phyloP scores from a whole-genome alignment of 92 coral and sea anemone species.

The Palythoa caribaeorum region DNA sequence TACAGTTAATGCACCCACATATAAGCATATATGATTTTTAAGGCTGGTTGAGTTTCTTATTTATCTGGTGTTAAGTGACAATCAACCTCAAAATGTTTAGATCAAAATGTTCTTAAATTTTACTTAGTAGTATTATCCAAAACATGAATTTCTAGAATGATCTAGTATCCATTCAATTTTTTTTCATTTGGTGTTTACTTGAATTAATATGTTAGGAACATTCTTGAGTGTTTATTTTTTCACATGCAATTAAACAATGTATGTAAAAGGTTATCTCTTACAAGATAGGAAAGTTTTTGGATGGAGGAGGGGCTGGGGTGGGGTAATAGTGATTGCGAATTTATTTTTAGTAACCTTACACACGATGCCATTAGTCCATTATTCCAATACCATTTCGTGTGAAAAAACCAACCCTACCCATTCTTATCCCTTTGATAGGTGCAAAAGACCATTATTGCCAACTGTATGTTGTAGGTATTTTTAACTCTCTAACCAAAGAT shows the following conservation, averaged over 20 bases:
- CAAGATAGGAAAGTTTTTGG: slow-evolving; percentile 20
- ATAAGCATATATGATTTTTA: not conserved
- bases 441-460: slow-evolving; percentile 17
- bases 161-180: slow-evolving; percentile 6
- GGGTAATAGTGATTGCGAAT: not conserved
- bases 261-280: slow-evolving; percentile 6
- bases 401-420: slow-evolving; percentile 16
- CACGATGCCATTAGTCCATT: slow-evolving; percentile 5
- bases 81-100: not conserved
- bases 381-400: slow-evolving; percentile 13
- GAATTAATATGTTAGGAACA: slow-evolving; percentile 23
- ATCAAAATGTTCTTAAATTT: not conserved
- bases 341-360: not conserved
- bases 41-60: not conserved
- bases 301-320: slow-evolving; percentile 22
- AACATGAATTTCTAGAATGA: not conserved
- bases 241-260: slow-evolving; percentile 1
- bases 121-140: not conserved
- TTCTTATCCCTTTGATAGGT: slow-evolving; percentile 16
- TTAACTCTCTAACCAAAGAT: slow-evolving; percentile 3
- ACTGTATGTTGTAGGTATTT: slow-evolving; percentile 22
- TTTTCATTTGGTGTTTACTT: slow-evolving; percentile 2
- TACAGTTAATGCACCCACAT: not conserved
- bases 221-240: slow-evolving; percentile 12
- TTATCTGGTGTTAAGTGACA: not conserved